Conservation (phyloP, 2,888 invertebrate species). For the Prosapia bicincta region DNA sequence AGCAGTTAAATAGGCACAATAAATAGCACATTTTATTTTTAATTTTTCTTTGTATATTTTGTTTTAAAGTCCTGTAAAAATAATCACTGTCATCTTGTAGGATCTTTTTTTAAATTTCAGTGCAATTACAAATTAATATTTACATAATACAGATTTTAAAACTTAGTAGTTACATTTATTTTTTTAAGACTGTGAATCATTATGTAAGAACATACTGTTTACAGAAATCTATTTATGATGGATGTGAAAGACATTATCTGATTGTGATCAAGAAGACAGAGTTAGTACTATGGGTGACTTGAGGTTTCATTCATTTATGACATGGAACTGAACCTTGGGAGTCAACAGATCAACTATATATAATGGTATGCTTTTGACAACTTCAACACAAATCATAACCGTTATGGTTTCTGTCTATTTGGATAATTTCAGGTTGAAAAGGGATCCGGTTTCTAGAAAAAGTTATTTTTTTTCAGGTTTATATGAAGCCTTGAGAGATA, state of each 20-base stretch:
- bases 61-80: too few species aligned
- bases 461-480: background rate
- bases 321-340: background rate
- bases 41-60: too few species aligned
- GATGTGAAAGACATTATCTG: background rate
- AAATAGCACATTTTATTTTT: too few species aligned
- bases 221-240: background rate
- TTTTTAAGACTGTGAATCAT: background rate
- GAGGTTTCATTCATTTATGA: background rate
- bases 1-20: too few species aligned
- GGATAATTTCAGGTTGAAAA: background rate
- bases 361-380: constrained; percentile 2
- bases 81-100: too few species aligned
- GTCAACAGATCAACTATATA: background rate
- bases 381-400: background rate
- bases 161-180: background rate
- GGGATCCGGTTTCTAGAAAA: background rate
- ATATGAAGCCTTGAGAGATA: background rate
- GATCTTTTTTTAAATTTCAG: too few species aligned
- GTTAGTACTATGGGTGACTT: background rate
- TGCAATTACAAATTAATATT: too few species aligned
- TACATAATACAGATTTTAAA: background rate
- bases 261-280: background rate
- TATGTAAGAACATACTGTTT: constrained; percentile 2
- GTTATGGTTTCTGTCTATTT: background rate